These are phyloP conservation scores for Suillia variegata DNA, from an alignment of 2,888 invertebrate species.

Conservation along the genomic window DNA sequence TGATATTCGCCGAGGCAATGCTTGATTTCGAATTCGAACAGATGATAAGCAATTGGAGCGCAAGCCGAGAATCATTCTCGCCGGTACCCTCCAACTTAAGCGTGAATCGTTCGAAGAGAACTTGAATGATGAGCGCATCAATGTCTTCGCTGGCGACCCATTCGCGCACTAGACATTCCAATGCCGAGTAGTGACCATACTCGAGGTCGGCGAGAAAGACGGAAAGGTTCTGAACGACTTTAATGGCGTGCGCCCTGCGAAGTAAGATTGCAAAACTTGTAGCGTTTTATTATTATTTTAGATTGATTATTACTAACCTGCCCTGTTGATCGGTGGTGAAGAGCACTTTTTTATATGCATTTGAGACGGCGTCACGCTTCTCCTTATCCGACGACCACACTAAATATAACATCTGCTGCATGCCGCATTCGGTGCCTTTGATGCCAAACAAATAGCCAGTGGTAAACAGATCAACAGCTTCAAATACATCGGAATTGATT, in stretches of 20 bases:
- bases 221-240: conserved; percentile 68
- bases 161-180: conserved; percentile 68
- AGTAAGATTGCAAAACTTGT: no score
- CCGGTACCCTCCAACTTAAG: conserved; percentile 73
- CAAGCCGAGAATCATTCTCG: conserved; percentile 73
- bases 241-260: conserved; percentile 63
- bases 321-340: conserved; percentile 58
- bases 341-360: conserved; percentile 70
- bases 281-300: neutral
- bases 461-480: conserved; percentile 88
- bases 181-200: conserved; percentile 66
- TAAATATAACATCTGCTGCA: conserved; percentile 76
- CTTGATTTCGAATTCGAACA: conserved; percentile 69
- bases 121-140: conserved; percentile 66
- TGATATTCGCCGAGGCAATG: conserved; percentile 72
- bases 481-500: conserved; percentile 79
- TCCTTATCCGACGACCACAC: conserved; percentile 83
- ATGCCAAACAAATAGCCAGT: conserved; percentile 79
- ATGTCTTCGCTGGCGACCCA: conserved; percentile 68
- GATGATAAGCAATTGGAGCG: conserved; percentile 81
- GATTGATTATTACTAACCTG: conserved; percentile 31
- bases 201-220: conserved; percentile 64
- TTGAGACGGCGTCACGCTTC: conserved; percentile 74
- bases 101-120: conserved; percentile 85
- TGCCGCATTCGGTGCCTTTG: conserved; percentile 73